phyloP scores from a whole-genome alignment of 2,113 vertebrate genomes.

The Panthera uncia region DNA sequence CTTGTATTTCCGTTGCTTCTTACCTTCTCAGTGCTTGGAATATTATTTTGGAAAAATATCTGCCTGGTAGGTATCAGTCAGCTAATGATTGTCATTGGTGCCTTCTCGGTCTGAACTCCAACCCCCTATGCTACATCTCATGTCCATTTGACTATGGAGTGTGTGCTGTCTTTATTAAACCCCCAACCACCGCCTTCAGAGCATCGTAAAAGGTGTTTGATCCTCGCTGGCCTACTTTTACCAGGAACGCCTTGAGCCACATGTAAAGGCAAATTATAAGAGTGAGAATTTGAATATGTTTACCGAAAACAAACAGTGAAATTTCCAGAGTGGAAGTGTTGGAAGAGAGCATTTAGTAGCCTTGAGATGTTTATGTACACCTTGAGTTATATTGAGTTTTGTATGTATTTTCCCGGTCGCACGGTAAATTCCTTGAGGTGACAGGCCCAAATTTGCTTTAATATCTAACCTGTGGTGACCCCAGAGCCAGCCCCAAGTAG shows the following conservation, averaged over 20 bases:
- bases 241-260: not conserved
- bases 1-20: not conserved
- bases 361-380: not conserved
- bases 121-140: not conserved
- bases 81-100: not conserved
- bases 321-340: constrained; percentile 12
- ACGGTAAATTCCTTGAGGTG: not conserved
- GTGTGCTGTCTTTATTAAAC: not conserved
- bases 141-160: not conserved
- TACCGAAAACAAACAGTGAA: not conserved
- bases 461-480: not conserved
- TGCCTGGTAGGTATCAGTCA: not conserved
- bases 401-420: not conserved
- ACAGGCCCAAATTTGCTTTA: not conserved
- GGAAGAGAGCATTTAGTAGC: not conserved
- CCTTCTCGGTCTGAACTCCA: not conserved
- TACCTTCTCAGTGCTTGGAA: not conserved
- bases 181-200: not conserved
- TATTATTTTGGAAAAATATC: not conserved
- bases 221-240: not conserved
- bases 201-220: not conserved
- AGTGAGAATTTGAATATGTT: not conserved
- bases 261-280: not conserved
- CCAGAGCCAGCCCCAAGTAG: not conserved
- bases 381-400: not conserved